phyloP scores from a whole-genome alignment of 1,140 invertebrate genomes.

The Macrotrachela quadricornifera region DNA sequence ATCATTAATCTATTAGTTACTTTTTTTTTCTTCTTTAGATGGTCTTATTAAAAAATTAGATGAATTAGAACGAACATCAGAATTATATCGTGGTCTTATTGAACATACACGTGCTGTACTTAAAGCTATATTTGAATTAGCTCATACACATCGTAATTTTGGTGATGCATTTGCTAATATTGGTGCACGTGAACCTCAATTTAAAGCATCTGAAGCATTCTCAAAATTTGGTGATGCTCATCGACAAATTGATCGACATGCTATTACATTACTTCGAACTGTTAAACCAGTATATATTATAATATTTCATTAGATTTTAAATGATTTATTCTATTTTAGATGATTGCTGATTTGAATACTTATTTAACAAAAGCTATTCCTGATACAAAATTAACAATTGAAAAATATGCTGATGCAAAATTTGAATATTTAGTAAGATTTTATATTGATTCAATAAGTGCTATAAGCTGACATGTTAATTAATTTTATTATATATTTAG shows the following conservation, averaged over 20 bases:
- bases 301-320: too few relatives aligned
- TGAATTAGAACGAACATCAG: slow-evolving; percentile 57
- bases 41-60: slow-evolving; percentile 74
- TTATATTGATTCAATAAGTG: neutral
- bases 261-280: slow-evolving; percentile 60
- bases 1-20: neutral
- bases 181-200: slow-evolving; percentile 80
- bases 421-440: slow-evolving; percentile 64
- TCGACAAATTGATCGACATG: slow-evolving; percentile 66
- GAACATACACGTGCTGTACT: slow-evolving; percentile 61
- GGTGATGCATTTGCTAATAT: slow-evolving; percentile 80
- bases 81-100: slow-evolving; percentile 44
- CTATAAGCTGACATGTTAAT: too few relatives aligned
- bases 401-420: slow-evolving; percentile 85
- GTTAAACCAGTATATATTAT: slow-evolving; percentile 3
- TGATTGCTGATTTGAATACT: slow-evolving; percentile 73
- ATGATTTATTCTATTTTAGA: slow-evolving; percentile 38
- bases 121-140: slow-evolving; percentile 47
- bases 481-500: slow-evolving; percentile 12
- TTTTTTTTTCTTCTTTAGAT: slow-evolving; percentile 35
- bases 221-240: slow-evolving; percentile 82
- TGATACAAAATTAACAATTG: slow-evolving; percentile 83
- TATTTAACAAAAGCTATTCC: slow-evolving; percentile 91
- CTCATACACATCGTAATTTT: slow-evolving; percentile 54
- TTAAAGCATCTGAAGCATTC: slow-evolving; percentile 79